Conservation (phyloP, 2,113 vertebrate species). For the Triplophysa dalaica region DNA sequence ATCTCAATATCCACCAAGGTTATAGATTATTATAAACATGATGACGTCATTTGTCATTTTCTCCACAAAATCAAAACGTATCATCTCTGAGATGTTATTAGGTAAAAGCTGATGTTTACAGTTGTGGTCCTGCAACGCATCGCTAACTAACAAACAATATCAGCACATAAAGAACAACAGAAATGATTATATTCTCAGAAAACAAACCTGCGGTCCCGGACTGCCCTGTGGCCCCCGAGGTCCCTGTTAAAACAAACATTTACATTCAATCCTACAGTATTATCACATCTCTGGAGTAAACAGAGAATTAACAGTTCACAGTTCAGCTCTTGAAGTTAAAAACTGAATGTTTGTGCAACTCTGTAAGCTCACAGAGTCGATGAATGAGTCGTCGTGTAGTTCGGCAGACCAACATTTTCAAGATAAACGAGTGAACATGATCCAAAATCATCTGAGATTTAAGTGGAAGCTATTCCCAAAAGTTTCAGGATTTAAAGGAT, state of each 20-base stretch:
- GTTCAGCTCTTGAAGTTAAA: neutral
- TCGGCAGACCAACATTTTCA: neutral
- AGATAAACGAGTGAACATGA: neutral
- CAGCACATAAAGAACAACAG: neutral
- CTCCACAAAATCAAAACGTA: too few relatives aligned
- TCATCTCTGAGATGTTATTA: too few relatives aligned
- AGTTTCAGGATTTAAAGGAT: neutral
- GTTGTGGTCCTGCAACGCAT: too few relatives aligned
- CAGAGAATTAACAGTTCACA: too few relatives aligned
- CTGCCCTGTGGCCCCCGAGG: conserved; percentile 85
- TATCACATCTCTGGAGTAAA: too few relatives aligned
- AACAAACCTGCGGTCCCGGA: conserved; percentile 88
- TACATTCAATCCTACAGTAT: neutral
- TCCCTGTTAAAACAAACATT: conserved; percentile 75
- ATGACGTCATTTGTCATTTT: neutral
- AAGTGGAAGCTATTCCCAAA: neutral
- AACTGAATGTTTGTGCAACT: neutral
- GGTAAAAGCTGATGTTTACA: too few relatives aligned
- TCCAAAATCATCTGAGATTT: neutral
- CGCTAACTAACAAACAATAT: too few relatives aligned
- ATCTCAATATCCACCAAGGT: conserved; percentile 37
- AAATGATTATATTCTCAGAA: neutral
- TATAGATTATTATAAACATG: neutral
- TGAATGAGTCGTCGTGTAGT: neutral
- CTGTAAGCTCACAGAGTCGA: neutral